Evolutionary conservation across 2,113 vertebrate genomes (phyloP).

Genomic region (Paramormyrops kingsleyae): DNA sequence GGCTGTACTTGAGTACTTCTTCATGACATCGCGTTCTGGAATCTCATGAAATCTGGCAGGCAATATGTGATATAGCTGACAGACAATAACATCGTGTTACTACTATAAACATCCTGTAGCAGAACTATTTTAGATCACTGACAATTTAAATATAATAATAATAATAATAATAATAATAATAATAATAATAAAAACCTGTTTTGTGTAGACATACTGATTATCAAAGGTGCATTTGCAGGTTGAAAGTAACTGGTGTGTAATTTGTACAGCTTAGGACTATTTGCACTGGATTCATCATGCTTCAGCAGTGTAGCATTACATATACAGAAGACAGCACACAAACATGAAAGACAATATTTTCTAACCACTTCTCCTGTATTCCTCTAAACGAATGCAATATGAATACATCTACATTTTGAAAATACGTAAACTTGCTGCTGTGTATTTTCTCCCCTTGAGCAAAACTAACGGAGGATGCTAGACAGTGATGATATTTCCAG

Average conservation of each 20-base stretch:
- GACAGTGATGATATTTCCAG: background rate
- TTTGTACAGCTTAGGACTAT: background rate
- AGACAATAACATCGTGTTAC: background rate
- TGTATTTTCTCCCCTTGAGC: background rate
- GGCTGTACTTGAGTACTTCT: background rate
- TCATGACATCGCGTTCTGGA: background rate
- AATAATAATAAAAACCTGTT: background rate
- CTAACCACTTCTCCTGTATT: background rate
- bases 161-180: too few relatives aligned
- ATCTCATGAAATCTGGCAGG: background rate
- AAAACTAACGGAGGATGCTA: background rate
- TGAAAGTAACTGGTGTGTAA: background rate
- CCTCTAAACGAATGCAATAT: background rate
- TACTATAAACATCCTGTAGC: background rate
- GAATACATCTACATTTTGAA: background rate
- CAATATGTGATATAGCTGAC: background rate
- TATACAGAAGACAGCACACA: background rate
- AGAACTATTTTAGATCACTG: background rate
- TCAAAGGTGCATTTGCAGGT: background rate
- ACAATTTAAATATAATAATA: background rate
- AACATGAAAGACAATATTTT: background rate
- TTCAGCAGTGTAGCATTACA: background rate
- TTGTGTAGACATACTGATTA: background rate
- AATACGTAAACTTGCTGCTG: background rate
- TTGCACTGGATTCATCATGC: background rate